Evolutionary conservation across 2,113 vertebrate species (phyloP).

Genomic region (Gymnogyps californianus): DNA sequence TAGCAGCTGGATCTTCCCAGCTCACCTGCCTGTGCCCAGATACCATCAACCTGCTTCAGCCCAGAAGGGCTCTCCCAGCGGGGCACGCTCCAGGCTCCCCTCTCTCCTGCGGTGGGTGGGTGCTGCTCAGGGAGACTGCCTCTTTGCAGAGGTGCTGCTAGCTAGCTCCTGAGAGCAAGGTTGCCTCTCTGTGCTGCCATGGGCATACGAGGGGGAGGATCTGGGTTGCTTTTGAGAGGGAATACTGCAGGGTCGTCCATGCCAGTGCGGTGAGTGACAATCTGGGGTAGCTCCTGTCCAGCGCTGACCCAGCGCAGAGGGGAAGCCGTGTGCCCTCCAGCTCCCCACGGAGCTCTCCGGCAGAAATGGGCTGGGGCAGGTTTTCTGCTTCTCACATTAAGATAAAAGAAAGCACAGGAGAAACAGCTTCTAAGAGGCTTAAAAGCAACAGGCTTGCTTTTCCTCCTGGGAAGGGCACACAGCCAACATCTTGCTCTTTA

Average conservation of each 20-base stretch:
- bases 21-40: neutral
- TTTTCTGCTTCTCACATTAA: neutral
- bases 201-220: fast-evolving
- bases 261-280: neutral
- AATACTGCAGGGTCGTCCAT: fast-evolving
- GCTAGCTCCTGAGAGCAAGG: neutral
- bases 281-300: neutral
- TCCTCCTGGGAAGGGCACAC: neutral
- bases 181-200: neutral
- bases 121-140: neutral
- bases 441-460: constrained; percentile 35
- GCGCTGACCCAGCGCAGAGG: fast-evolving
- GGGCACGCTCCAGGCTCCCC: neutral
- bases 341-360: neutral
- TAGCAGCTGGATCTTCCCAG: neutral
- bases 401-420: neutral
- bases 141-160: neutral
- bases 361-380: fast-evolving
- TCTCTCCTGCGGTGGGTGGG: neutral
- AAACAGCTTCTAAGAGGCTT: constrained; percentile 31
- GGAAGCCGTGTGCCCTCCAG: neutral
- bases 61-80: neutral
- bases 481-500: neutral
- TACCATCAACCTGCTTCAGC: neutral
- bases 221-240: neutral